Evolutionary conservation across 1,140 invertebrate genomes (phyloP).

Genomic region (Helicoverpa zea): DNA sequence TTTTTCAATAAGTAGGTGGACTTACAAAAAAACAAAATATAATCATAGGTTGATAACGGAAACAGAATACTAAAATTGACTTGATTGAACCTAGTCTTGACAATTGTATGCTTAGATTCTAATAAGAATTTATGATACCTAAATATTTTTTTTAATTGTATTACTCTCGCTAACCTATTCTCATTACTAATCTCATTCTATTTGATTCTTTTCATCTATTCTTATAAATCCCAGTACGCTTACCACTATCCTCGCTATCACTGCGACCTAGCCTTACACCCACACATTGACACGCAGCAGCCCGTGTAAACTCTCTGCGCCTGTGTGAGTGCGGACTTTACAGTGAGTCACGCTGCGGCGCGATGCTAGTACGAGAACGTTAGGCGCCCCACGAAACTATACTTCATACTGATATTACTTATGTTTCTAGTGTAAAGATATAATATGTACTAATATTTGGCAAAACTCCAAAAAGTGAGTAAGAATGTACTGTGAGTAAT

Average conservation of each 20-base stretch:
- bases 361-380: constrained; percentile 51
- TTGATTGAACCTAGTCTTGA: too few relatives aligned
- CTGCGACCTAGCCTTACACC: background rate
- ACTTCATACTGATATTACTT: background rate
- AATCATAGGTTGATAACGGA: too few relatives aligned
- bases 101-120: background rate
- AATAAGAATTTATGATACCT: background rate
- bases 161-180: too few relatives aligned
- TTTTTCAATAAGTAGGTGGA: too few relatives aligned
- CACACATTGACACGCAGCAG: constrained; percentile 27
- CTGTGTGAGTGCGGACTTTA: constrained; percentile 72
- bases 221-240: too few relatives aligned
- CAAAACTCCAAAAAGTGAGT: background rate
- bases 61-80: too few relatives aligned
- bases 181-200: too few relatives aligned
- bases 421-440: background rate
- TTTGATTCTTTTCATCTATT: too few relatives aligned
- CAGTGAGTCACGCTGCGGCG: constrained; percentile 77
- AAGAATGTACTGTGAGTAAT: too few relatives aligned
- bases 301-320: constrained; percentile 47
- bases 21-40: too few relatives aligned
- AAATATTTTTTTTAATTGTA: too few relatives aligned
- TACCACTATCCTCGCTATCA: background rate
- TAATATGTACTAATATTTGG: background rate
- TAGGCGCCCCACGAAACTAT: constrained; percentile 53